Evolutionary conservation across 1,140 invertebrate species (phyloP), one percentile per base, ranked within the genome.

Genomic region (Trichogramma pretiosum): DNA sequence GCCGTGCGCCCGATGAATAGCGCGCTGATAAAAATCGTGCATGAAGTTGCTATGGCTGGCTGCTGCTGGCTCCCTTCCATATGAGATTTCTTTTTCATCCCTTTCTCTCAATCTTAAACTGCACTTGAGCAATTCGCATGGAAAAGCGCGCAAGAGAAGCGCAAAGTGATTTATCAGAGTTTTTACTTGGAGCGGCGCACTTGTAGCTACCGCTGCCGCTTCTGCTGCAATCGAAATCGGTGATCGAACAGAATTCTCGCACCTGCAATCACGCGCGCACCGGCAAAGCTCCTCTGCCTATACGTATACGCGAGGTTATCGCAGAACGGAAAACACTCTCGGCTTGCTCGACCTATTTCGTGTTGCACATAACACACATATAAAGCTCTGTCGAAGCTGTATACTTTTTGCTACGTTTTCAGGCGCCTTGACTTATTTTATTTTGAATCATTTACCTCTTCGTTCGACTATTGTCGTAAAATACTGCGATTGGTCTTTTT

Each of bases 141-240:
- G n/a, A n/a, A 28, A 28, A 28, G 24, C 5, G 16, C 38, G n/a
- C 22, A 23, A 22, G 36, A 17, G 24, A 28, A 11, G n/a, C n/a
- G 5, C 16, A 13, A 35, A 33, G 47, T 38, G 26, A 44, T 49
- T 49, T 49, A 49, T 43, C 47, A 38, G 33, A 11, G 13, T 19
- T 8, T 14, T 11, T n/a, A 14, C 24, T n/a, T n/a, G n/a, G n/a
- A n/a, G n/a, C n/a, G n/a, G n/a, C n/a, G n/a, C n/a, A n/a, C n/a
- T n/a, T n/a, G n/a, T n/a, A n/a, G n/a, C n/a, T n/a, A n/a, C n/a
- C n/a, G n/a, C n/a, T n/a, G n/a, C n/a, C n/a, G n/a, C n/a, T n/a
- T n/a, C 42, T 45, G 40, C 47, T 51, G 44, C 46, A 60, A 60
- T 60, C 57, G 56, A 51, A 54, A 60, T 60, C 50, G 53, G 53